Conservation (phyloP, 1,140 invertebrate genomes). For the Tetraneura akinire region DNA sequence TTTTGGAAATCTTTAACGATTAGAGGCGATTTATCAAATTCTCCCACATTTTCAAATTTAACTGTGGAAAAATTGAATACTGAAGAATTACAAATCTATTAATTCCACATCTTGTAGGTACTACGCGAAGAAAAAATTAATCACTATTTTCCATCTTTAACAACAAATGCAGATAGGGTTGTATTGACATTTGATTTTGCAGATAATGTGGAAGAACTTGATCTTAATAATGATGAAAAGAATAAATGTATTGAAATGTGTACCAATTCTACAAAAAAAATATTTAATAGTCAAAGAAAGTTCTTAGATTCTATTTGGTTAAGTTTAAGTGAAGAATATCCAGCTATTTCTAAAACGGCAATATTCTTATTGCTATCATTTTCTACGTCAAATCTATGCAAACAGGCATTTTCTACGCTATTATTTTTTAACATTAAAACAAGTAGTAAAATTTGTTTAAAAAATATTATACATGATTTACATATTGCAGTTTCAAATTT, state of each 20-base stretch:
- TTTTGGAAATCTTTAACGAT: background rate
- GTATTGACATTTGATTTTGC: too few relatives aligned
- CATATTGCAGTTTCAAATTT: conserved; percentile 5
- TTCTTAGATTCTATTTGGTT: too few relatives aligned
- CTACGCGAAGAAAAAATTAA: too few relatives aligned
- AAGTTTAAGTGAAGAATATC: too few relatives aligned
- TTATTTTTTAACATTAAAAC: background rate
- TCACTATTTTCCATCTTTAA: too few relatives aligned
- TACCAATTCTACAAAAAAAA: too few relatives aligned
- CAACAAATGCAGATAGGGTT: too few relatives aligned
- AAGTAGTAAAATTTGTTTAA: background rate
- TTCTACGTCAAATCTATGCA: background rate
- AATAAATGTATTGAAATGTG: too few relatives aligned
- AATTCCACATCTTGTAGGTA: too few relatives aligned
- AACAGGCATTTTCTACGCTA: background rate
- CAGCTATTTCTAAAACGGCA: background rate
- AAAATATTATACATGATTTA: background rate
- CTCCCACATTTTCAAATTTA: background rate
- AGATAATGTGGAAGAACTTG: too few relatives aligned
- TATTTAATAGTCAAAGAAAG: too few relatives aligned
- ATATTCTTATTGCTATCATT: background rate
- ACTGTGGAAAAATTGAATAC: background rate
- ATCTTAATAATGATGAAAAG: too few relatives aligned
- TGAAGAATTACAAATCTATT: background rate
- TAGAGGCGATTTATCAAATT: background rate